phyloP scores from a whole-genome alignment of 2,797 vertebrate species.

The Melanotaenia trifasciata region DNA sequence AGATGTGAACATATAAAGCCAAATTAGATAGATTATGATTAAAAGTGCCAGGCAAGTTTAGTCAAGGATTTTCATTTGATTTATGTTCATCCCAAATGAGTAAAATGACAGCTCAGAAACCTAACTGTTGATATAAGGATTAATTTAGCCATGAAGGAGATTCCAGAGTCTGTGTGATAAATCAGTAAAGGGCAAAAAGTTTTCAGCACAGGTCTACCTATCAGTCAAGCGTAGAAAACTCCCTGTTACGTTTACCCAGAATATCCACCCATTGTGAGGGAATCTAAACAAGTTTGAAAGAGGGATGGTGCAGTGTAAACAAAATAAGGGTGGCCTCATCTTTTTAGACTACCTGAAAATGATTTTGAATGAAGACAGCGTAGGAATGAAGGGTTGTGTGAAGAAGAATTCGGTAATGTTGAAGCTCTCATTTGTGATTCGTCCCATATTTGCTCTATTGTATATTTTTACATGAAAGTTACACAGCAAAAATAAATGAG shows the following conservation, averaged over 20 bases:
- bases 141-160: constrained; percentile 35
- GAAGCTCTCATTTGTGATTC: too few relatives aligned
- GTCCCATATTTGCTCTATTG: not conserved
- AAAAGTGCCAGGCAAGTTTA: constrained; percentile 16
- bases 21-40: constrained; percentile 28
- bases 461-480: not conserved
- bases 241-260: too few relatives aligned
- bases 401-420: too few relatives aligned
- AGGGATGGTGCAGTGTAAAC: not conserved
- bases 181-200: constrained; percentile 11
- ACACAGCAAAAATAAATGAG: not conserved
- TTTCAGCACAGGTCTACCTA: constrained; percentile 7
- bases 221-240: constrained; percentile 1
- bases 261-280: not conserved
- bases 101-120: constrained; percentile 31
- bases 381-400: not conserved
- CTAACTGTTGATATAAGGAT: constrained; percentile 31
- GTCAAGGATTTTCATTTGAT: constrained; percentile 32
- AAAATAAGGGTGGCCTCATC: not conserved
- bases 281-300: constrained; percentile 2
- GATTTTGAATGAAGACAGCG: not conserved
- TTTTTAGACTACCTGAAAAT: constrained; percentile 8
- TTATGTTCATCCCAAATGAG: constrained; percentile 39
- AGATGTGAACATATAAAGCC: constrained; percentile 33
- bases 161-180: not conserved